These are phyloP conservation scores for Nudaria mundana DNA, from an alignment of 2,888 invertebrate genomes.

Conservation along the genomic window DNA sequence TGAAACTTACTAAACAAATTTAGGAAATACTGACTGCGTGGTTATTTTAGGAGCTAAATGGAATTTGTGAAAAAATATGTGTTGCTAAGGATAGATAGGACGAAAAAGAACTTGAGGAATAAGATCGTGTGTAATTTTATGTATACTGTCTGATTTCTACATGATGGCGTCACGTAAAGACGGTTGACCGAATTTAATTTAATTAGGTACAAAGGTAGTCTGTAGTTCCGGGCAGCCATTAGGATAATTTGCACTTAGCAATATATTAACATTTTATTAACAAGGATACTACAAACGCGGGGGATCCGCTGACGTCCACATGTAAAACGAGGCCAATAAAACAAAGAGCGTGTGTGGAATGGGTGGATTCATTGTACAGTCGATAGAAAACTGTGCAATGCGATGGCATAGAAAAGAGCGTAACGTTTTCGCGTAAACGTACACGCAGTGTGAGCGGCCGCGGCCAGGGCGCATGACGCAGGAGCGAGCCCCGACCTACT, in stretches of 20 bases:
- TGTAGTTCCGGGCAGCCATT: too few species aligned
- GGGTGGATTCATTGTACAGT: background rate
- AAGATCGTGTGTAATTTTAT: too few species aligned
- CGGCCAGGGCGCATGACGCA: conserved; percentile 68
- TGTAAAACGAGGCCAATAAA: background rate
- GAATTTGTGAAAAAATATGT: background rate
- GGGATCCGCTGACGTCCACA: too few species aligned
- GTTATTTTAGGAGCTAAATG: background rate
- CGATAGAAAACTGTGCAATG: conserved; percentile 12
- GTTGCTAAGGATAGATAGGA: too few species aligned
- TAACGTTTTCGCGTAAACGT: conserved; percentile 73
- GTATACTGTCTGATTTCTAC: too few species aligned
- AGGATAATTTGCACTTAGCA: too few species aligned
- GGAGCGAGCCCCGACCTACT: conserved; percentile 77
- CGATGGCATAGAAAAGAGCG: conserved; percentile 50
- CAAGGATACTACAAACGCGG: too few species aligned
- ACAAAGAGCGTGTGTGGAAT: background rate
- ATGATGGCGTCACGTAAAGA: too few species aligned
- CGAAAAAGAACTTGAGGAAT: too few species aligned
- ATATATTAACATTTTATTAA: too few species aligned
- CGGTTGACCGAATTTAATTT: too few species aligned
- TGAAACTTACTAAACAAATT: background rate
- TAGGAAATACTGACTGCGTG: background rate
- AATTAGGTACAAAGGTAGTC: too few species aligned
- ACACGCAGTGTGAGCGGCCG: conserved; percentile 49